Conservation (phyloP, 2,888 invertebrate genomes). For the Drosophila lacicola region DNA sequence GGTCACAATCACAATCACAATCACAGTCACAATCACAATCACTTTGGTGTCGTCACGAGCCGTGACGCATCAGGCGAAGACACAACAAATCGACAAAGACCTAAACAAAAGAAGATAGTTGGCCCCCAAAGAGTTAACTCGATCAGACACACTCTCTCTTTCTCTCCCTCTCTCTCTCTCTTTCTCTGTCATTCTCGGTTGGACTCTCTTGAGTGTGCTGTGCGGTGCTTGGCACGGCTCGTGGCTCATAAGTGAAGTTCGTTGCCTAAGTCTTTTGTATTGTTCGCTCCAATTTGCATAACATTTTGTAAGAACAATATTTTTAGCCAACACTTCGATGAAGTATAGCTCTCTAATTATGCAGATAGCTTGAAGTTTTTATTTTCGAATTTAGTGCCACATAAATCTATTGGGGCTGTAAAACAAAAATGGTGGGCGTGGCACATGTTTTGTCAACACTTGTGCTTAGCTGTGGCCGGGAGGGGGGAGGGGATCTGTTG, state of each 20-base stretch:
- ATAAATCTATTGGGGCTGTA: constrained; percentile 41
- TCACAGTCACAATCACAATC: constrained; percentile 50
- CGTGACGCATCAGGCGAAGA: constrained; percentile 54
- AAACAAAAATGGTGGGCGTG: constrained; percentile 3
- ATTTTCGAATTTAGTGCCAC: constrained; percentile 12
- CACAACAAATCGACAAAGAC: constrained; percentile 9
- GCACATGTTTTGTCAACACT: constrained; percentile 18
- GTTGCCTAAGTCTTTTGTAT: constrained; percentile 67
- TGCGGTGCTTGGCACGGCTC: constrained; percentile 47
- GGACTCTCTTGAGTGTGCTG: constrained; percentile 36
- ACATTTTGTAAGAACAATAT: constrained; percentile 52
- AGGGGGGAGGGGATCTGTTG: too few species aligned
- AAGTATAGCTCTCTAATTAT: constrained; percentile 35
- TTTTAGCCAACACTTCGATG: constrained; percentile 34
- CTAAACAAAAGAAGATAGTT: constrained; percentile 30
- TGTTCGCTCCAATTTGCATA: constrained; percentile 65
- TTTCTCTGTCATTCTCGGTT: constrained; percentile 6
- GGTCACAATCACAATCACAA: constrained; percentile 21
- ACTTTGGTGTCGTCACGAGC: constrained; percentile 60
- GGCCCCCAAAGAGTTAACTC: constrained; percentile 37
- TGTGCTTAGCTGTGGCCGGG: neutral
- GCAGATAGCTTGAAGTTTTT: constrained; percentile 23
- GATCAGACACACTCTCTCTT: constrained; percentile 3
- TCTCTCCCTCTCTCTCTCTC: neutral
- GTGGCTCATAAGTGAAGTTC: constrained; percentile 52